Conservation (phyloP, 1,140 invertebrate genomes). For the Acromyrmex echinatior region DNA sequence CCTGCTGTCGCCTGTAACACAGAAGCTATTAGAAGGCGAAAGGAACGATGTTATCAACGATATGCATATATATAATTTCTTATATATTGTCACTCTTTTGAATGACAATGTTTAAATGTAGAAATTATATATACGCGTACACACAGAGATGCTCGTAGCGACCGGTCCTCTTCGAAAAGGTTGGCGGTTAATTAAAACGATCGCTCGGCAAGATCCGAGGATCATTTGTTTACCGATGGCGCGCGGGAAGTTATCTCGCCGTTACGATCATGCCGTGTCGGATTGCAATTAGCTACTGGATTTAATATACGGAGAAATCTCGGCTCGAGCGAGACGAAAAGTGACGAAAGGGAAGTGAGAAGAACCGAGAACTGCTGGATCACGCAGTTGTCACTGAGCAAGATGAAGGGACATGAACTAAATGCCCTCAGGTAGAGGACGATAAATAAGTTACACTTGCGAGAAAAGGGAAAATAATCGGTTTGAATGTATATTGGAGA, state of each 20-base stretch:
- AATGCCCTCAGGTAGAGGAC: conserved; percentile 15
- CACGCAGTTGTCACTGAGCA: neutral
- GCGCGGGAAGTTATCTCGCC: conserved; percentile 79
- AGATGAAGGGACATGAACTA: conserved; percentile 13
- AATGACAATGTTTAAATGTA: neutral
- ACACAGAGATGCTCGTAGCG: conserved; percentile 47
- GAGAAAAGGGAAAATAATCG: conserved; percentile 11
- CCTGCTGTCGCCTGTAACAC: conserved; percentile 76
- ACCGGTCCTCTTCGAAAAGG: conserved; percentile 53
- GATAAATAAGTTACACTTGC: conserved; percentile 13
- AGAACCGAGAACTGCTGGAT: conserved; percentile 47
- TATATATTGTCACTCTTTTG: neutral
- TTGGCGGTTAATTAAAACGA: conserved; percentile 79
- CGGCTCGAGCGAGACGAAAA: conserved; percentile 62
- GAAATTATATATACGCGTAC: conserved; percentile 13
- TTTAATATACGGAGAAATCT: conserved; percentile 78
- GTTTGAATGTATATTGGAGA: conserved; percentile 5
- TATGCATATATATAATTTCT: too few relatives aligned
- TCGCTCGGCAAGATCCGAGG: conserved; percentile 73
- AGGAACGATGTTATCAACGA: conserved; percentile 70
- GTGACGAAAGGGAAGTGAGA: conserved; percentile 42
- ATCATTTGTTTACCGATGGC: conserved; percentile 81
- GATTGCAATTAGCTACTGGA: conserved; percentile 81
- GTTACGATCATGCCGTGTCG: conserved; percentile 80
- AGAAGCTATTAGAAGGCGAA: conserved; percentile 75